phyloP scores from a whole-genome alignment of 2,113 vertebrate genomes.

The Hippocampus guttulatus region DNA sequence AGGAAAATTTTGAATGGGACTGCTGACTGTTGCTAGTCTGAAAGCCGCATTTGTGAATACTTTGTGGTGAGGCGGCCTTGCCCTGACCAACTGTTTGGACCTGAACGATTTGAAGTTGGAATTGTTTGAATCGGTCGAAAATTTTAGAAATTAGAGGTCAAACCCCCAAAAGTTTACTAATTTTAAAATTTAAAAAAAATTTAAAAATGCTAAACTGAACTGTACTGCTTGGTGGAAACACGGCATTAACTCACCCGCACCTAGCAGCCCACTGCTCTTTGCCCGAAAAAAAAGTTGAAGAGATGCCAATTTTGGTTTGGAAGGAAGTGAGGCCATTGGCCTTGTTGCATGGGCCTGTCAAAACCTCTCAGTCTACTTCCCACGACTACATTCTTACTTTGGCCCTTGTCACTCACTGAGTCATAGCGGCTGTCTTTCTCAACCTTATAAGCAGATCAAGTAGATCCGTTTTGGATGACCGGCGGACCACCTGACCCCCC shows the following conservation, averaged over 20 bases:
- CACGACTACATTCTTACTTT: conserved; percentile 39
- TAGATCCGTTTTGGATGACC: conserved; percentile 10
- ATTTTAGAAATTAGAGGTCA: too few relatives aligned
- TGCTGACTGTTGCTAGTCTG: too few relatives aligned
- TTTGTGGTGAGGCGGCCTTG: too few relatives aligned
- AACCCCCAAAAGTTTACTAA: too few relatives aligned
- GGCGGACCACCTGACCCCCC: conserved; percentile 16
- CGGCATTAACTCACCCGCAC: conserved; percentile 52
- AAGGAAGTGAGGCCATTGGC: conserved; percentile 53
- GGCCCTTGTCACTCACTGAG: conserved; percentile 80
- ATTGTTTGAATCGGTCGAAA: too few relatives aligned
- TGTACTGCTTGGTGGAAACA: background rate
- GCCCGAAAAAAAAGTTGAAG: conserved; percentile 63
- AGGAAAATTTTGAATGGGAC: too few relatives aligned
- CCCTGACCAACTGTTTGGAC: too few relatives aligned
- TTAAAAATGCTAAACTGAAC: background rate
- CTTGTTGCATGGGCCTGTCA: conserved; percentile 73
- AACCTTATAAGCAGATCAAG: conserved; percentile 16
- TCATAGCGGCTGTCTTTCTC: conserved; percentile 13
- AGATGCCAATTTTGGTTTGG: conserved; percentile 70
- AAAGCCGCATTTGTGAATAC: too few relatives aligned
- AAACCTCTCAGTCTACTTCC: conserved; percentile 39
- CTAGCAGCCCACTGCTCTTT: conserved; percentile 39
- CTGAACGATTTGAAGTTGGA: too few relatives aligned
- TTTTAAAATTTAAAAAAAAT: too few relatives aligned